A percentile compares a stretch with the other conserved stretches of the same genome.
These are phyloP conservation scores for Xylocampa areola DNA, from an alignment of 2,888 invertebrate genomes.

Conservation along the genomic window DNA sequence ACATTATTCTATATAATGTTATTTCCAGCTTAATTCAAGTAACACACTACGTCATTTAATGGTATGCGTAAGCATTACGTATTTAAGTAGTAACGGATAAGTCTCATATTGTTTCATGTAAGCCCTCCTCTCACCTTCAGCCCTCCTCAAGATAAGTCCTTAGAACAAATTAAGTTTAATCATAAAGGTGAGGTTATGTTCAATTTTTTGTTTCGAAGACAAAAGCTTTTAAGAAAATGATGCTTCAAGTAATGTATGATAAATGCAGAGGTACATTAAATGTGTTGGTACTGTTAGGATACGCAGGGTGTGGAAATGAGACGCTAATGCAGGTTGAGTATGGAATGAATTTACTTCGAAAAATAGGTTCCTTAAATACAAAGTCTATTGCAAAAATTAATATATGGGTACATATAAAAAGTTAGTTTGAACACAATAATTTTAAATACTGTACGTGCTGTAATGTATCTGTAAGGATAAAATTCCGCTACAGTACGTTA, in stretches of 20 bases:
- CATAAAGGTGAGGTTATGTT: slow-evolving; percentile 18
- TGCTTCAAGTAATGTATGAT: slow-evolving; percentile 8
- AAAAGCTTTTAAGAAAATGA: slow-evolving; percentile 29
- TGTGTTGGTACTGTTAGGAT: too few relatives aligned
- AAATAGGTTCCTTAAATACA: too few relatives aligned
- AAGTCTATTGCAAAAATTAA: too few relatives aligned
- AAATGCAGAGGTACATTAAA: slow-evolving; percentile 1
- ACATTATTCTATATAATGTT: slow-evolving; percentile 36
- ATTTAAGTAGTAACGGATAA: slow-evolving; percentile 56
- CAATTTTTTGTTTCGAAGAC: slow-evolving; percentile 4
- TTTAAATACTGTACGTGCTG: too few relatives aligned
- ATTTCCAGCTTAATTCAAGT: slow-evolving; percentile 32
- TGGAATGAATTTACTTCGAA: too few relatives aligned
- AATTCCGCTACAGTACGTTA: too few relatives aligned
- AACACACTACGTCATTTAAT: too few relatives aligned
- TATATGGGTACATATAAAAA: too few relatives aligned
- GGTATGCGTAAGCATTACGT: slow-evolving; percentile 31
- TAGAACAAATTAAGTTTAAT: slow-evolving; percentile 45
- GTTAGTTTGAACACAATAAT: too few relatives aligned
- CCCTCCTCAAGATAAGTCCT: slow-evolving; percentile 16
- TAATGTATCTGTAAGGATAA: too few relatives aligned
- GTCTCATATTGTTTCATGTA: slow-evolving; percentile 55
- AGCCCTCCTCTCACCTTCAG: slow-evolving; percentile 21
- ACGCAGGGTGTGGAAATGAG: too few relatives aligned
- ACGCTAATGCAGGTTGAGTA: too few relatives aligned